Percentiles rank a stretch among this genome's conserved stretches.
Conservation (phyloP, 2,797 vertebrate species). For the Paguma larvata region DNA sequence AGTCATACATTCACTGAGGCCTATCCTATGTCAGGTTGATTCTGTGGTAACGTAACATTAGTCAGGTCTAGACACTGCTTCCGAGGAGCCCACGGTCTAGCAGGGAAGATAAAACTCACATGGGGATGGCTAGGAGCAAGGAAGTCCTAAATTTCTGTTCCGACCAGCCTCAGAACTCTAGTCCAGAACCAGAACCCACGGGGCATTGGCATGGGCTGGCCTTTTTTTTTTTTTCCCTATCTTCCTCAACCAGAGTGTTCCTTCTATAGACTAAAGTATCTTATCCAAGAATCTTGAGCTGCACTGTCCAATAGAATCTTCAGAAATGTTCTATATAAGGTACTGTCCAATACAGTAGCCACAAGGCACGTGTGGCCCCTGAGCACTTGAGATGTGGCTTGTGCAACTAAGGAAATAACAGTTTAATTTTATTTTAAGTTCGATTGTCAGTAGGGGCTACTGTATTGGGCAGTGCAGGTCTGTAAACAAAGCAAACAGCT, state of each 20-base stretch:
- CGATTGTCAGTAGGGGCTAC: neutral
- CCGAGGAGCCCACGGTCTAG: neutral
- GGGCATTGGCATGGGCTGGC: rapidly evolving
- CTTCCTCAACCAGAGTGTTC: neutral
- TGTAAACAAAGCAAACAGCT: neutral
- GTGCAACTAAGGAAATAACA: neutral
- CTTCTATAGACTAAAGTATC: neutral
- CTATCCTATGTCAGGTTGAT: neutral
- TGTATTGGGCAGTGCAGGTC: neutral
- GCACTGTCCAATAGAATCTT: neutral
- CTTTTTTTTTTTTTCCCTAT: neutral
- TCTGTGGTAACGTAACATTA: constrained; percentile 25
- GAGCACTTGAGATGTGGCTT: neutral
- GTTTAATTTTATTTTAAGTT: neutral
- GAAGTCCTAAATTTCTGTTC: neutral
- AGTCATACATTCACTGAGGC: neutral
- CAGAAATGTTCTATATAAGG: neutral
- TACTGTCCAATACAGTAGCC: neutral
- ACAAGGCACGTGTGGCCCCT: neutral
- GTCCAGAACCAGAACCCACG: neutral
- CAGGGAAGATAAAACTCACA: neutral
- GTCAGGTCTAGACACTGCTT: neutral
- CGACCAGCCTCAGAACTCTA: neutral
- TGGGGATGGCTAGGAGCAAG: neutral
- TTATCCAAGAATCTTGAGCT: neutral